Conservation (phyloP, 2,888 invertebrate genomes). For the Xanthia togata region DNA sequence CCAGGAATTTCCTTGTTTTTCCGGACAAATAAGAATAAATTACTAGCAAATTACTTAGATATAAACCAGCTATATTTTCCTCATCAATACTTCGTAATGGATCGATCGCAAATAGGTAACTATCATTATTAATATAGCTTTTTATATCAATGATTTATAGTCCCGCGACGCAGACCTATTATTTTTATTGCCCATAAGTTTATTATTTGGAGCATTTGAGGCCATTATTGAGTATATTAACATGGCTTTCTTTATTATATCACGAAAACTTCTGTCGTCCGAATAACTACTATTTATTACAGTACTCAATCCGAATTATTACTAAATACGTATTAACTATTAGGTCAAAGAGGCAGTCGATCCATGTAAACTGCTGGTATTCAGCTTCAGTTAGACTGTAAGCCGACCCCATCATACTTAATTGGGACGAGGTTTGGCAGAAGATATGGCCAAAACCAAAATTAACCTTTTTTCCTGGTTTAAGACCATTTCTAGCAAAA, state of each 20-base stretch:
- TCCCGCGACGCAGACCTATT: conserved; percentile 22
- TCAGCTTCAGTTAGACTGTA: no score
- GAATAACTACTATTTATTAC: background rate
- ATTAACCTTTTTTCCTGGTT: no score
- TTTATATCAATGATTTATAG: conserved; percentile 23
- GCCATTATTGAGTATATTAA: background rate
- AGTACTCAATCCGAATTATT: no score
- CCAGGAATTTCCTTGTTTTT: background rate
- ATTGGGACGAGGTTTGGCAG: no score
- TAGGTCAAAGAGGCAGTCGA: no score
- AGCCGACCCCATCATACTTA: no score
- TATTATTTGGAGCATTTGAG: background rate
- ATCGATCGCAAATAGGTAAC: conserved; percentile 23
- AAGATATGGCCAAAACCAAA: no score
- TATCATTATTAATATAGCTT: conserved; percentile 5
- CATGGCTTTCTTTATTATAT: conserved; percentile 1
- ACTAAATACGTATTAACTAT: no score
- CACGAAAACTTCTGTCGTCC: background rate
- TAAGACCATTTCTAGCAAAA: no score
- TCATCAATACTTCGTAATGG: background rate
- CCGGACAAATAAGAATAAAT: conserved; percentile 8
- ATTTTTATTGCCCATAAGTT: conserved; percentile 8
- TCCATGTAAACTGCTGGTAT: no score
- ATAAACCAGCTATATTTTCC: background rate
- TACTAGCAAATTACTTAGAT: conserved; percentile 1